Evolutionary conservation across 2,888 invertebrate genomes (phyloP), one percentile per base, ranked within the genome.

Genomic region (Dioctria linearis): DNA sequence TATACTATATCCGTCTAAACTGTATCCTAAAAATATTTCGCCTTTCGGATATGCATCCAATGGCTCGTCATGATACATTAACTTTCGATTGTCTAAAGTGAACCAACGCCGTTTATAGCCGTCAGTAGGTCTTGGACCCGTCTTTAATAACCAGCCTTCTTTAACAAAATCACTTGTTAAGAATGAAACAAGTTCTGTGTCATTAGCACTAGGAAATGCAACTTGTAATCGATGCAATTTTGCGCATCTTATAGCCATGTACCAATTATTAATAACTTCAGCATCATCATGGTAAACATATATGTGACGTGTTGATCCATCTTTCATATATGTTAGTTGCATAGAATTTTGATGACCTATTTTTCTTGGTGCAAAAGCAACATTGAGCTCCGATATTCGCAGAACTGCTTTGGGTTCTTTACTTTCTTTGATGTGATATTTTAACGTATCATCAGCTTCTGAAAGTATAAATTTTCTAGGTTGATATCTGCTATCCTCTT

Each of bases 1-100:
- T 51, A 96, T 92, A 81, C 92, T 91, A 87, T 94, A 96, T 2
- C 95, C 95, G 85, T 94, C 94, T 83, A 93, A 82, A 79, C 81
- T 83, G 81, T 91, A 87, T 86, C 96, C 96, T 84, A 97, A 90
- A 88, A 96, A 96, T 84, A 97, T 95, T 90, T 97, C 96, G 71
- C 96, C 96, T 89, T 96, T 96, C 0, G 97, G 96, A 89, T 95
- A 94, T 3, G 96, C 95, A 86, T 96, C 95, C 87, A 96, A 89
- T 2, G 95, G 94, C 85, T 96, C 95, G 86, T 96, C 95, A 85
- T 96, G 95, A 86, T 97, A 97, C 96, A 96, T 96, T n/a, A 97
- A 90, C 87, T 96, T 96, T 83, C 97, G 91, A 85, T 95, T 94
- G 85, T 96, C 96, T 63, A 97, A 88, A 0, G 96, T 96, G 87